Percentiles rank a stretch among this genome's conserved stretches.
Evolutionary conservation across 2,113 vertebrate species (phyloP).

Genomic region (Ariopsis seemanni): DNA sequence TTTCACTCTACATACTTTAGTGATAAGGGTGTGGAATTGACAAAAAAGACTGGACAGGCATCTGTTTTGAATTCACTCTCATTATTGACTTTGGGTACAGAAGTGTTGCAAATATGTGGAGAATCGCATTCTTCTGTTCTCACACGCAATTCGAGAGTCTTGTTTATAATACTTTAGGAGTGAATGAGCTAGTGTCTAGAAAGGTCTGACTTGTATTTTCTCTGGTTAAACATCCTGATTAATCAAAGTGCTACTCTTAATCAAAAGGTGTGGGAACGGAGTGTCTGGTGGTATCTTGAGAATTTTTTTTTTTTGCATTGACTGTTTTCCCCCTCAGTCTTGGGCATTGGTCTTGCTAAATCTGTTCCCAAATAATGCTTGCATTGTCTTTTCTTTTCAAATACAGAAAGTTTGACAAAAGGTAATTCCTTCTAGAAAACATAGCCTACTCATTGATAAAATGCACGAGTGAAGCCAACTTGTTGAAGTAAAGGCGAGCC

Average conservation of each 20-base stretch:
- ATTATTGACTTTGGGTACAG: conserved; percentile 27
- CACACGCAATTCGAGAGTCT: conserved; percentile 12
- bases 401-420: not conserved
- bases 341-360: not conserved
- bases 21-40: conserved; percentile 2
- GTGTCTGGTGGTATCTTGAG: not conserved
- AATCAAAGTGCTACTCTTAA: conserved; percentile 32
- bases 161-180: conserved; percentile 38
- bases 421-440: not conserved
- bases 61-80: conserved; percentile 35
- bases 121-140: conserved; percentile 47
- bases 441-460: not conserved
- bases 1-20: not conserved
- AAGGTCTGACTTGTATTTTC: conserved; percentile 23
- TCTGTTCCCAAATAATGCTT: not conserved
- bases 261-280: conserved; percentile 31
- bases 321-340: not conserved
- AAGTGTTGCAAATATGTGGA: conserved; percentile 35
- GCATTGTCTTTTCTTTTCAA: not conserved
- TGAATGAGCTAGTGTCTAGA: conserved; percentile 40
- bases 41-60: not conserved
- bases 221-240: conserved; percentile 26
- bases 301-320: not conserved
- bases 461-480: not conserved
- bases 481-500: not conserved